Evolutionary conservation across 2,113 vertebrate genomes (phyloP), one percentile per base, ranked within the genome.

Genomic region (Accipiter virgatus): DNA sequence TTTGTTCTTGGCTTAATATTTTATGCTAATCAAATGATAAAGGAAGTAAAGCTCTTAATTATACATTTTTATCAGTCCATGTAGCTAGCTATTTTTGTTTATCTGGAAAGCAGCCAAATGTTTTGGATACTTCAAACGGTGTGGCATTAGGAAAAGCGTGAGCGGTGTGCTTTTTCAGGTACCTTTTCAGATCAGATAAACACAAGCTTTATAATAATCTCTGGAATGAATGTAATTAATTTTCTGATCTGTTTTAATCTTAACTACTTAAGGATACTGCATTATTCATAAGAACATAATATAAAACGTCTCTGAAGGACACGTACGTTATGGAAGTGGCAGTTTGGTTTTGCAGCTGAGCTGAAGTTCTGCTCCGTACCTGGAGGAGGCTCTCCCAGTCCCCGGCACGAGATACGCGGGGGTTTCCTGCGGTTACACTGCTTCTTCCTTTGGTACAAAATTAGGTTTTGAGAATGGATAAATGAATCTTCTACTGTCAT

Each of bases 351-450:
- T 15, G 34, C 29, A 42, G 45, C 82, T 38, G 72, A 43, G 78
- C 43, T 59, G 2, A 55, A 50, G 25, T 42, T 66, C 42, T 55
- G 66, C 62, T 66, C 31, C 0, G 9, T 29, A 4, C 63, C 78
- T 16, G 31, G 36, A 22, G 47, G 42, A 81, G 36, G 29, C 16
- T 58, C 34, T 48, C 40, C 65, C 42, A 4, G 10, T 23, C 12
- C 65, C 70, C 56, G 45, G 22, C 13, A 2, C 0, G 0, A 62
- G 55, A 43, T 22, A 2, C 43, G 6, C 0, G 0, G 6, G 26
- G 25, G 26, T 61, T 36, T 71, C 50, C 80, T 67, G 48, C 80
- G 7, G 3, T 48, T 38, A 7, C 15, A 1, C 31, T 61, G 38
- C 77, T 63, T 50, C 13, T 50, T 16, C 72, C 63, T 86, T 36